Evolutionary conservation across 2,113 vertebrate genomes (phyloP).

Genomic region (Thermophis baileyi): DNA sequence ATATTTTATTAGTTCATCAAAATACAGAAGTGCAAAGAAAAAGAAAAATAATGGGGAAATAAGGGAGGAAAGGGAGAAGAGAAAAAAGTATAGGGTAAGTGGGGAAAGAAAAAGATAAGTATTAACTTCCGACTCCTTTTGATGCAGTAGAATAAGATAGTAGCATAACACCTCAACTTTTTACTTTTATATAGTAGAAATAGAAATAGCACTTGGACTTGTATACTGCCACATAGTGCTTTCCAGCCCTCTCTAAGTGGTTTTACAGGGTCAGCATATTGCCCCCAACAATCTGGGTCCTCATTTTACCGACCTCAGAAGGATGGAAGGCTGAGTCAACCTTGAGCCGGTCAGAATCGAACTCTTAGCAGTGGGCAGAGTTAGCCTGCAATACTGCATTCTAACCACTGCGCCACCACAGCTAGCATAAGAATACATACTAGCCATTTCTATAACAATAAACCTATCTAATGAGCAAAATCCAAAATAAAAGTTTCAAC

Average conservation of each 20-base stretch:
- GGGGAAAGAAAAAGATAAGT: background rate
- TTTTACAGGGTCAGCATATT: too few species aligned
- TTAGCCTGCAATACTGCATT: too few species aligned
- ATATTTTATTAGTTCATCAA: background rate
- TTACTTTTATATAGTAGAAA: background rate
- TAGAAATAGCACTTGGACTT: too few species aligned
- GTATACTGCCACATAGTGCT: too few species aligned
- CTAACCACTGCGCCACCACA: background rate
- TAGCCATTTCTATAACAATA: background rate
- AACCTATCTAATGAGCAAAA: background rate
- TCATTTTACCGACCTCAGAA: too few species aligned
- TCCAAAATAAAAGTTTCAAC: background rate
- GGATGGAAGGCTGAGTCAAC: too few species aligned
- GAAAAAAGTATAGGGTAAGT: background rate
- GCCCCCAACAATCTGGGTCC: too few species aligned
- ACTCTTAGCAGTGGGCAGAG: too few species aligned
- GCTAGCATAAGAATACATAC: background rate
- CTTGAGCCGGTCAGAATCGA: too few species aligned
- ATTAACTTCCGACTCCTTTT: background rate
- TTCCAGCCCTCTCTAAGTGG: too few species aligned
- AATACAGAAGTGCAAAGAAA: background rate
- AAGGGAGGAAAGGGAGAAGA: background rate
- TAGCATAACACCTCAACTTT: background rate
- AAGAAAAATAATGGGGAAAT: background rate
- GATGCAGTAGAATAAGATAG: background rate